A percentile compares a stretch with the other conserved stretches of the same genome.
phyloP scores from a whole-genome alignment of 64 coral and sea anemone genomes.

The Exaiptasia diaphana region DNA sequence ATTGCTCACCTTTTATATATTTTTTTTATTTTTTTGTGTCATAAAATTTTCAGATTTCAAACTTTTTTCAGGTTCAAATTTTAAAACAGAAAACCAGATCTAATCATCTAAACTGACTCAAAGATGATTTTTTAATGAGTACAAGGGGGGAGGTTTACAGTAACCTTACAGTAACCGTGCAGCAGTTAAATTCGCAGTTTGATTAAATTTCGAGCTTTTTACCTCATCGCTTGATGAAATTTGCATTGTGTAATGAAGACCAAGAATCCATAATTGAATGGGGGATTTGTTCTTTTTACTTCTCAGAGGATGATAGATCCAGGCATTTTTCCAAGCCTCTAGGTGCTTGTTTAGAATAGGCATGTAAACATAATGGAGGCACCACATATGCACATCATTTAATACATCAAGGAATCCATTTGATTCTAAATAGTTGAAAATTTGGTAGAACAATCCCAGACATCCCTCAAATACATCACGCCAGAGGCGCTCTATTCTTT shows the following conservation, averaged over 20 bases:
- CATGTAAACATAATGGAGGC: conserved; percentile 54
- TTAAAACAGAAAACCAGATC: neutral
- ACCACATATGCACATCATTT: conserved; percentile 33
- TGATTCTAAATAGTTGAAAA: conserved; percentile 46
- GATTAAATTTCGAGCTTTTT: neutral
- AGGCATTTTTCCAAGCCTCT: too few relatives aligned
- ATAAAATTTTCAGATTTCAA: too few relatives aligned
- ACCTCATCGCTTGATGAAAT: neutral
- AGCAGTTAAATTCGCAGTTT: neutral
- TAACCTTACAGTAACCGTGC: neutral
- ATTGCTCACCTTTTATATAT: neutral
- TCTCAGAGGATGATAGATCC: too few relatives aligned
- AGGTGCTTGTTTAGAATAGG: conserved; percentile 38
- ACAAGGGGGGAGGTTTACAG: neutral
- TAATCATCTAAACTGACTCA: neutral
- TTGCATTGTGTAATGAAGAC: neutral
- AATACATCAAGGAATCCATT: conserved; percentile 38
- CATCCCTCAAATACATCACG: conserved; percentile 47
- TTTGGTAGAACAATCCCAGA: conserved; percentile 42
- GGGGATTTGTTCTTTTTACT: neutral
- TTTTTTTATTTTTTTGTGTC: neutral
- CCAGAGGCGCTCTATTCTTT: conserved; percentile 53
- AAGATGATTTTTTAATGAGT: neutral
- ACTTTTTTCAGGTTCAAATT: neutral
- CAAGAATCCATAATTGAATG: neutral